Percentiles rank a stretch among this genome's conserved stretches.
phyloP scores from a whole-genome alignment of 35 echinoderm and acorn worm genomes.

The Ptychodera flava region DNA sequence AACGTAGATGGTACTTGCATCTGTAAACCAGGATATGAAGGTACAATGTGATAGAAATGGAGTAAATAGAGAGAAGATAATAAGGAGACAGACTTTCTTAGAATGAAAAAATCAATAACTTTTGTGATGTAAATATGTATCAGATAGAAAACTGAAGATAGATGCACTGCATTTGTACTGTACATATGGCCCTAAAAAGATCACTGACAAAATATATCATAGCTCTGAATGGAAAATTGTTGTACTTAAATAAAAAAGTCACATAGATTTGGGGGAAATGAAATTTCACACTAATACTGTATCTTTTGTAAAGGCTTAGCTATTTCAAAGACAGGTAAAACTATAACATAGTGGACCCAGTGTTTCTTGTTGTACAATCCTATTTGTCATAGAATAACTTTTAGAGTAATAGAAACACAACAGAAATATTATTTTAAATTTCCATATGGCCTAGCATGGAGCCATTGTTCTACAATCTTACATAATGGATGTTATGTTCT shows the following conservation, averaged over 20 bases:
- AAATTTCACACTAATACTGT: no score
- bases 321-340: not conserved
- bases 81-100: not conserved
- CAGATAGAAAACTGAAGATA: not conserved
- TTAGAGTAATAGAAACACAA: not conserved
- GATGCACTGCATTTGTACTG: not conserved
- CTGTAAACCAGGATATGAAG: slow-evolving; percentile 76
- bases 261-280: no score
- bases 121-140: not conserved
- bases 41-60: not conserved
- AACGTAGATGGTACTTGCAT: slow-evolving; percentile 53
- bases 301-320: no score
- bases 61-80: no score
- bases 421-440: not conserved
- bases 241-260: not conserved
- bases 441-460: not conserved
- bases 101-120: not conserved
- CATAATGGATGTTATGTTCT: not conserved
- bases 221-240: not conserved
- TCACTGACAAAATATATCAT: not conserved
- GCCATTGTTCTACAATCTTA: not conserved
- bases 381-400: not conserved
- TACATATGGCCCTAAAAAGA: not conserved
- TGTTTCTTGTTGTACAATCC: not conserved
- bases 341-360: not conserved